phyloP scores from a whole-genome alignment of 2,113 vertebrate species.

The Cichladusa arquata region DNA sequence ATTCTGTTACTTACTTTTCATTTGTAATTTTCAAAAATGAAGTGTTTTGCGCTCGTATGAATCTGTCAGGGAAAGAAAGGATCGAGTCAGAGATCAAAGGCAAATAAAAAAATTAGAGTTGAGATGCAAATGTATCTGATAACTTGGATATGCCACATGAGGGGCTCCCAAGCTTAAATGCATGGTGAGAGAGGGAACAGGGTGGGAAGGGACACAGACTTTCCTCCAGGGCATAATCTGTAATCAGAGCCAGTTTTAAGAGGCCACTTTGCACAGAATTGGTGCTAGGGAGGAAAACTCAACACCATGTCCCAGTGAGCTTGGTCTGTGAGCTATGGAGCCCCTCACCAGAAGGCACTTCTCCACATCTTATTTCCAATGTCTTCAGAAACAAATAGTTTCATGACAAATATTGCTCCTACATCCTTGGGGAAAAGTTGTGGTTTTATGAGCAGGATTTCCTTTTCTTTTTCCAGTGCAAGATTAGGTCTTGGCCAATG shows the following conservation, averaged over 20 bases:
- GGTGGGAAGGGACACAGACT: not conserved
- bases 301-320: rapidly evolving
- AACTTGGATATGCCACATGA: not conserved
- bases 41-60: not conserved
- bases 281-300: not conserved
- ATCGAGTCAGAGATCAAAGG: not conserved
- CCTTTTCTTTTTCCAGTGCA: not conserved
- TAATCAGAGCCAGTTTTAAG: not conserved
- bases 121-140: not conserved
- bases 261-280: not conserved
- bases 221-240: not conserved
- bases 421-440: not conserved
- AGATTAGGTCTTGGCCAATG: not conserved
- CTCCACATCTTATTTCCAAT: not conserved
- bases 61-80: not conserved
- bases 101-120: not conserved
- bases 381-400: not conserved
- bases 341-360: not conserved
- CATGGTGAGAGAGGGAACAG: not conserved
- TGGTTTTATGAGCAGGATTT: not conserved
- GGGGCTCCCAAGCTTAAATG: not conserved
- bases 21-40: not conserved
- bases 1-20: not conserved
- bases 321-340: not conserved
- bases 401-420: not conserved